Percentiles rank a stretch among this genome's conserved stretches.
These are phyloP conservation scores for Lycopodina hypogea DNA, from an alignment of 37 sponge, comb jelly and placozoan genomes.

Conservation along the genomic window DNA sequence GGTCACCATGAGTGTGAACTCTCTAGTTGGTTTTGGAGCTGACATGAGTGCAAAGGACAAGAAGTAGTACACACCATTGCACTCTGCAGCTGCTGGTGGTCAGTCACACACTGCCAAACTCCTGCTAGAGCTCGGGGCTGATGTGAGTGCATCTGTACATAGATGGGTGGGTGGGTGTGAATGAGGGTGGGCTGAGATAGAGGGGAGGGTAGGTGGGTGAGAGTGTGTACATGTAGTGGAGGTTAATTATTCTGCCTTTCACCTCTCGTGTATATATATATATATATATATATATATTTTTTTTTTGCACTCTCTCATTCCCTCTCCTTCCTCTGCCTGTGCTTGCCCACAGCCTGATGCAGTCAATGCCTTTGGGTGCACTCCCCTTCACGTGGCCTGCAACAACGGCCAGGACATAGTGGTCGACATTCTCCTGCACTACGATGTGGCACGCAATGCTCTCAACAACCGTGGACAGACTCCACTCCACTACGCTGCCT, in stretches of 20 bases:
- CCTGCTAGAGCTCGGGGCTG: conserved; percentile 74
- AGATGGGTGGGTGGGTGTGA: not conserved
- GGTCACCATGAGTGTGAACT: conserved; percentile 75
- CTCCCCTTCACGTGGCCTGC: conserved; percentile 90
- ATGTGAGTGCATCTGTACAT: conserved; percentile 34
- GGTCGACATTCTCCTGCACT: conserved; percentile 69
- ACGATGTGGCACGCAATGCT: conserved; percentile 55
- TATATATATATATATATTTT: too few relatives aligned
- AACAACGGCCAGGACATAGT: conserved; percentile 87
- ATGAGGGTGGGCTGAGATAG: too few relatives aligned
- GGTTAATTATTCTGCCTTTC: not conserved
- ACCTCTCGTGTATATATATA: not conserved
- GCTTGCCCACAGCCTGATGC: conserved; percentile 63
- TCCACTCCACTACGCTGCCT: conserved; percentile 87
- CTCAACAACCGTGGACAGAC: conserved; percentile 88
- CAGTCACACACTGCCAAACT: conserved; percentile 75
- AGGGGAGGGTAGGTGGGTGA: too few relatives aligned
- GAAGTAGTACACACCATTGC: conserved; percentile 81
- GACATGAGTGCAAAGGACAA: conserved; percentile 76
- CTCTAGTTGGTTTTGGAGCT: conserved; percentile 66
- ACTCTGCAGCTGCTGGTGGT: conserved; percentile 82
- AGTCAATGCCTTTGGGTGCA: conserved; percentile 63
- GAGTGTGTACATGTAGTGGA: too few relatives aligned
- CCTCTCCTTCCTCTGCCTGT: conserved; percentile 1
- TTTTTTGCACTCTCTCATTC: not conserved